Conservation (phyloP, 2,888 invertebrate genomes). For the Agelastica alni region DNA sequence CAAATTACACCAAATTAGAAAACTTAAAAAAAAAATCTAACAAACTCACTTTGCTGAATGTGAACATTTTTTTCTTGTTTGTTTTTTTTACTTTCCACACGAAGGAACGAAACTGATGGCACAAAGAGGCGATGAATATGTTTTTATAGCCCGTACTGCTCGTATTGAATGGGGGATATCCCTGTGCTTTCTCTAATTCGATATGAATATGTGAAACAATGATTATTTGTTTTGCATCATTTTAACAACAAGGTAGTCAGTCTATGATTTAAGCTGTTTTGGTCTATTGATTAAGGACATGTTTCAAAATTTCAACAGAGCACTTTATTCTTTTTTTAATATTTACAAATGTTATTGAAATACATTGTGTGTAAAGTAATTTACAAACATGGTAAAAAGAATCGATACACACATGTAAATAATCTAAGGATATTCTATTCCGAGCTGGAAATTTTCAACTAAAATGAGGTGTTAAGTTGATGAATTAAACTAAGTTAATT, state of each 20-base stretch:
- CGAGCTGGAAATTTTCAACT: no score
- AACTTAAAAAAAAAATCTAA: constrained; percentile 10
- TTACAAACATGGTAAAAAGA: no score
- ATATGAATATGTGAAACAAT: constrained; percentile 3
- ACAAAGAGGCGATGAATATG: constrained; percentile 17
- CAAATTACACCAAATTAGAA: not conserved
- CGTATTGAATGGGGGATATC: constrained; percentile 17
- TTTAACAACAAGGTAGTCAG: constrained; percentile 4
- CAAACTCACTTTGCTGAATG: constrained; percentile 31
- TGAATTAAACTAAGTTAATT: no score
- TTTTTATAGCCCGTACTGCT: constrained; percentile 30
- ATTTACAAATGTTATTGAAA: no score
- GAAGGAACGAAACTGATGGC: constrained; percentile 28
- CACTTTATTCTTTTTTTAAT: no score
- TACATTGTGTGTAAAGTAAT: no score
- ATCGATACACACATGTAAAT: no score
- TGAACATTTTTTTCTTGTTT: constrained; percentile 25
- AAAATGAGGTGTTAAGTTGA: no score
- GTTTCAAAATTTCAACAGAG: no score
- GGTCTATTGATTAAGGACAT: not conserved
- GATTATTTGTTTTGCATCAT: constrained; percentile 10
- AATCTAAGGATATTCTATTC: no score
- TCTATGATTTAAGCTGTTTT: not conserved
- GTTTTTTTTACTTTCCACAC: constrained; percentile 19
- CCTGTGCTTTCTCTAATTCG: constrained; percentile 32